These are phyloP conservation scores for Dryomyza anilis DNA, from an alignment of 2,888 invertebrate genomes.

Conservation along the genomic window DNA sequence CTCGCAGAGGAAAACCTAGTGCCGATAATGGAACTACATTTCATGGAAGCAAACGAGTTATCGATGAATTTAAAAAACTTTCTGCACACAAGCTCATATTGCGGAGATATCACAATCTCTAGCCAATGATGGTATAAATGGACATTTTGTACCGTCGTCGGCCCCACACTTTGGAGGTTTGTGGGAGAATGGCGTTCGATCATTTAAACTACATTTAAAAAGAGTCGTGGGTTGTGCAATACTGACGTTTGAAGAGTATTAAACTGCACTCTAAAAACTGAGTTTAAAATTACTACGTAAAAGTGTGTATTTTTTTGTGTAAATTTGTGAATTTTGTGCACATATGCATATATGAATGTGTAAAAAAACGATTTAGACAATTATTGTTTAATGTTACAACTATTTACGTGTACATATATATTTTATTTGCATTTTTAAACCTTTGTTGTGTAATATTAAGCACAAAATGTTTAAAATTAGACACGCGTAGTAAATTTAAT, in stretches of 20 bases:
- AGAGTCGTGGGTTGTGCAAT: conserved; percentile 8
- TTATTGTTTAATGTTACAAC: too few species aligned
- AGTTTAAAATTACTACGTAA: too few species aligned
- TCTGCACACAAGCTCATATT: conserved; percentile 2
- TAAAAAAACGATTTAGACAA: too few species aligned
- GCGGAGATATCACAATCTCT: conserved; percentile 17
- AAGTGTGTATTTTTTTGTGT: too few species aligned
- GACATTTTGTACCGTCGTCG: conserved; percentile 32
- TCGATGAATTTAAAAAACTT: conserved; percentile 23
- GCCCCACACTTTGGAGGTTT: conserved; percentile 31
- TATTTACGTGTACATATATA: too few species aligned
- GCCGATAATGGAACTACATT: conserved; percentile 29
- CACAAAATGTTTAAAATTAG: too few species aligned
- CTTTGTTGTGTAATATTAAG: too few species aligned
- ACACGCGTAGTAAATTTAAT: too few species aligned
- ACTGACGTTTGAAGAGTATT: conserved; percentile 17
- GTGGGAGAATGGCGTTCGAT: conserved; percentile 29
- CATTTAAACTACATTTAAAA: conserved; percentile 16
- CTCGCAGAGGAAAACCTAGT: conserved; percentile 27
- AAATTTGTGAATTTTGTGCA: too few species aligned
- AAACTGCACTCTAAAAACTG: too few species aligned
- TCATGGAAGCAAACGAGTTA: conserved; percentile 16
- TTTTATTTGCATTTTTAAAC: too few species aligned
- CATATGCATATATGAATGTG: too few species aligned
- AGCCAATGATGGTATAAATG: conserved; percentile 24